A percentile compares a stretch with the other conserved stretches of the same genome.
These are phyloP conservation scores for Okamejei kenojei DNA, from an alignment of 2,797 vertebrate species.

Conservation along the genomic window DNA sequence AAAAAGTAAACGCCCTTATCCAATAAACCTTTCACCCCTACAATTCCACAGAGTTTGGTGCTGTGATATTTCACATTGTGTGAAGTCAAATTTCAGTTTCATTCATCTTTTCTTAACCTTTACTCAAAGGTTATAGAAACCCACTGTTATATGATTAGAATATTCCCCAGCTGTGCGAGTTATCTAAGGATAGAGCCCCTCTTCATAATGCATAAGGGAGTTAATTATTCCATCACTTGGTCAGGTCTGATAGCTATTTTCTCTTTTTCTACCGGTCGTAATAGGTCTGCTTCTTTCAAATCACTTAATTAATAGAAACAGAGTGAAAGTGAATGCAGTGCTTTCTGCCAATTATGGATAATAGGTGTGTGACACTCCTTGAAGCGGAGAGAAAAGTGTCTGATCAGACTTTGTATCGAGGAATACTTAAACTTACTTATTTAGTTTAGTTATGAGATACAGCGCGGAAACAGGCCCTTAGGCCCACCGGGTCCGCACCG, in stretches of 20 bases:
- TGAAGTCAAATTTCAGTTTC: background rate
- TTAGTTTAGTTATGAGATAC: background rate
- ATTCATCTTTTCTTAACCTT: constrained; percentile 14
- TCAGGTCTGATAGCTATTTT: background rate
- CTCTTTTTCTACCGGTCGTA: background rate
- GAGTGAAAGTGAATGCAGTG: background rate
- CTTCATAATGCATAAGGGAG: background rate
- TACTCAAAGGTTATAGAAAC: constrained; percentile 15
- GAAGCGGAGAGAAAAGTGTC: background rate
- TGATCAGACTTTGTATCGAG: background rate
- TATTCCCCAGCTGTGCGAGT: background rate
- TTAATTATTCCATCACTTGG: background rate
- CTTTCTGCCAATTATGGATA: background rate
- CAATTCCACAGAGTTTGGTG: background rate
- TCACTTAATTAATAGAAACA: background rate
- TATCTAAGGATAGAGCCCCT: background rate
- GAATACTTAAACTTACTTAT: background rate
- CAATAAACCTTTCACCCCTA: background rate
- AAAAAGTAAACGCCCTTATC: background rate
- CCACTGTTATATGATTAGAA: background rate
- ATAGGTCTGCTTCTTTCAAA: background rate
- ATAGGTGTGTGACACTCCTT: background rate
- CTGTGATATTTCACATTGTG: background rate
- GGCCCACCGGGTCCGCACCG: no score
- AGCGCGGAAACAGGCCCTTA: no score